Evolutionary conservation across 2,888 invertebrate genomes (phyloP).

Genomic region (Leucophenga montana): DNA sequence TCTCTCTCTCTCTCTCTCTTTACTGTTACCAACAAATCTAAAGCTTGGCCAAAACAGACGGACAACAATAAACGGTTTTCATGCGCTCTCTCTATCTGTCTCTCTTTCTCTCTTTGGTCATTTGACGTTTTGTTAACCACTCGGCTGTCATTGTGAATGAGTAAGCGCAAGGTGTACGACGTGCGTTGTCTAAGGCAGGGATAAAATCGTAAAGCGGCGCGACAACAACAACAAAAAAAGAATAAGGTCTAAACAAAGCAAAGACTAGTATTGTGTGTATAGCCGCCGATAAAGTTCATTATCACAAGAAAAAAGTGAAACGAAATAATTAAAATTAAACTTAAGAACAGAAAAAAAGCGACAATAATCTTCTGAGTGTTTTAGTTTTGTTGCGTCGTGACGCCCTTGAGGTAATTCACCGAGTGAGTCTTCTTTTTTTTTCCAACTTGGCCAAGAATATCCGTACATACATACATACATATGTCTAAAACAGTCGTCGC

Average conservation of each 20-base stretch:
- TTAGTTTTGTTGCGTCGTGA: slow-evolving; percentile 1
- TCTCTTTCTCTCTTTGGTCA: background rate
- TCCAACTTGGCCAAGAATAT: slow-evolving; percentile 16
- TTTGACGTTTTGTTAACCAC: slow-evolving; percentile 5
- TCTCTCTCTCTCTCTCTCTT: slow-evolving; percentile 4
- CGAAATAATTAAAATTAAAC: background rate
- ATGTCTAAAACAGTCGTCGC: background rate
- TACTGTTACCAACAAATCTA: too few species aligned
- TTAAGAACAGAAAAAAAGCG: background rate
- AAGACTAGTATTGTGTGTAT: background rate
- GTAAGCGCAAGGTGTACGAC: slow-evolving; percentile 17
- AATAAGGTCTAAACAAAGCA: background rate
- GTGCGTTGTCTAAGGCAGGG: background rate
- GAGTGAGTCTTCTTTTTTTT: background rate
- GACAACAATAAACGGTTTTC: background rate
- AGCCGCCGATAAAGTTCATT: slow-evolving; percentile 19
- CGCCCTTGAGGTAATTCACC: slow-evolving; percentile 12
- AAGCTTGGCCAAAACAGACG: slow-evolving; percentile 13
- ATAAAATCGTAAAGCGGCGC: background rate
- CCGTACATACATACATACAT: background rate
- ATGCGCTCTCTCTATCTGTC: background rate
- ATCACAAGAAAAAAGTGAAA: slow-evolving; percentile 17
- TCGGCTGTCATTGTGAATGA: background rate
- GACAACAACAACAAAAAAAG: background rate
- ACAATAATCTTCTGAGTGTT: background rate